Base-by-base conservation (phyloP, 2,797 vertebrate species). In the Crocidura indochinensis region DNA sequence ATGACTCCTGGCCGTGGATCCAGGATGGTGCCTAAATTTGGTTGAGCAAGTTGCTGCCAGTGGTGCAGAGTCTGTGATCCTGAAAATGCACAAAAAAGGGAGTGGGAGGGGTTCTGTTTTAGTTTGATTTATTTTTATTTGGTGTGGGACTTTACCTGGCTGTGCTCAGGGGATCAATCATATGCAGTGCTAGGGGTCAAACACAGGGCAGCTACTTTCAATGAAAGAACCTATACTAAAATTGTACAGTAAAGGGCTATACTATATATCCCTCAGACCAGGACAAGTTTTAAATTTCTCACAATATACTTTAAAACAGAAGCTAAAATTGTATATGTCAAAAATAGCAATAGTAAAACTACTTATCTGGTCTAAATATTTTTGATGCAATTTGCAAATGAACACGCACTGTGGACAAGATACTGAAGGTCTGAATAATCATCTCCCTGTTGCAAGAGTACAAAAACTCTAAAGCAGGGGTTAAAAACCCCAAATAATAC, bases 21-120 rank as follows among this genome's bases (percentile, higher is more conserved):
- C 92, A 99, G 98, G 97, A 99, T 99, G 94, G 99, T 99, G 96
- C 98, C 99, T 68, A 99, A 97, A 97, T 99, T 99, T n/a, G 99
- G 99, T 94, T 98, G 98, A 84, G 99, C 99, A 68, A 99, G 98
- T 97, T 99, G 99, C 97, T 99, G 99, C 99, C 99, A 99, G 27
- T 99, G 99, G 93, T 99, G 98, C 71, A 99, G 98, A 9, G 99
- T 99, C 97, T 99, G 98, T 24, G 99, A 99, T 83, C 99, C 99
- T 99, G 95, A 87, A 49, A 26, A 75, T 8, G 60, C 26, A 75
- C 75, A 74, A 76, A 65, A 6, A 71, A 29, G 75, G 64, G n/a
- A 9, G 69, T 11, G 68, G 1, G 29, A 7, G n/a, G 67, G 17
- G 12, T 53, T 53, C 56, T 60, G 56, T 20, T 60, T 60, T 60